phyloP scores from a whole-genome alignment of 2,113 vertebrate species.

The Pardalotus punctatus region DNA sequence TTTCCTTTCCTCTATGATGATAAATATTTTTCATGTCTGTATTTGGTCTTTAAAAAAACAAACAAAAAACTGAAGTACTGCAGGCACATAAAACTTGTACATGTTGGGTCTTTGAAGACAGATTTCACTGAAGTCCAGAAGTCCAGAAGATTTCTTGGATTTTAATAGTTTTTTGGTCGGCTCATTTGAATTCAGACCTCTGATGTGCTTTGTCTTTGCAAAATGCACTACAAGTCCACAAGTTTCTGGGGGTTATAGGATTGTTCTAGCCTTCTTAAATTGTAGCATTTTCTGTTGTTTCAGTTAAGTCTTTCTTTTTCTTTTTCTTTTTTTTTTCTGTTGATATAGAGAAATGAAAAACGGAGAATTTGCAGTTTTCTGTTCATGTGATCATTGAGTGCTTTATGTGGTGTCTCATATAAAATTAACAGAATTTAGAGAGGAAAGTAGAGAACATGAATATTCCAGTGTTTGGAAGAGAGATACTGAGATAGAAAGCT shows the following conservation, averaged over 20 bases:
- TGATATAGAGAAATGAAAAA: neutral
- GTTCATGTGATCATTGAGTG: neutral
- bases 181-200: neutral
- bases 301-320: neutral
- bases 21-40: neutral
- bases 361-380: neutral
- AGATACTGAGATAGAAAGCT: neutral
- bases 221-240: neutral
- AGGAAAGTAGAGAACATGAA: constrained; percentile 32
- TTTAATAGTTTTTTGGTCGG: neutral
- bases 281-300: neutral
- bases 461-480: constrained; percentile 20
- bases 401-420: constrained; percentile 22
- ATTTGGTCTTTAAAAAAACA: neutral
- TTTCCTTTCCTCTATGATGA: neutral
- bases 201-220: neutral
- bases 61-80: neutral
- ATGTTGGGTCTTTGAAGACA: neutral
- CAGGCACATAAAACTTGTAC: neutral
- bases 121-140: neutral
- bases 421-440: constrained; percentile 54
- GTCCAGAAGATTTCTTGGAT: neutral
- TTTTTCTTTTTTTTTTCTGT: neutral
- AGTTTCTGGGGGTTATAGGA: neutral
- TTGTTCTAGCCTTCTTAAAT: neutral